These are phyloP conservation scores for Dufourea novaeangliae DNA, from an alignment of 1,140 invertebrate species.

Conservation along the genomic window DNA sequence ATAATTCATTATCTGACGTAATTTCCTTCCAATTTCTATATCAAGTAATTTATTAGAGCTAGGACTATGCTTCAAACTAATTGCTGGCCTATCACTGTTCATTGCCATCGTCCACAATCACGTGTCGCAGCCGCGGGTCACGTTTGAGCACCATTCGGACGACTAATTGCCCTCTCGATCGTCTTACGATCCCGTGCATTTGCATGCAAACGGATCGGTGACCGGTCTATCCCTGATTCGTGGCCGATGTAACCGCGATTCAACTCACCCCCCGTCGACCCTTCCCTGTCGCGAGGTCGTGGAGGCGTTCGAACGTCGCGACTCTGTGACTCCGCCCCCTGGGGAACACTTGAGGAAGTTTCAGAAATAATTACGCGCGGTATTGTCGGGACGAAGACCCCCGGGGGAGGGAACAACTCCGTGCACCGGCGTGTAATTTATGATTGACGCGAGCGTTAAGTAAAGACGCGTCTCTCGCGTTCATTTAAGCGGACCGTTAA, in stretches of 20 bases:
- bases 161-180: slow-evolving; percentile 37
- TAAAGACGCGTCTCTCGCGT: slow-evolving; percentile 21
- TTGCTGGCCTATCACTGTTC: no score
- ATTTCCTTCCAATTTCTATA: no score
- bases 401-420: neutral
- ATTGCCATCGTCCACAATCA: neutral
- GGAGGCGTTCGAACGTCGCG: neutral
- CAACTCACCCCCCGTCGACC: no score
- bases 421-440: slow-evolving; percentile 25
- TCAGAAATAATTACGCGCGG: slow-evolving; percentile 36
- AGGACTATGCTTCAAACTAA: no score
- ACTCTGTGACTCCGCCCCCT: neutral
- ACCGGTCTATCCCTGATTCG: neutral
- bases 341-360: slow-evolving; percentile 31
- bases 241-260: neutral
- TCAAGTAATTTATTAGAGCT: no score
- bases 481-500: slow-evolving; percentile 25
- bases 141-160: slow-evolving; percentile 10
- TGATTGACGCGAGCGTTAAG: slow-evolving; percentile 36
- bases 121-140: slow-evolving; percentile 13
- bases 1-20: no score
- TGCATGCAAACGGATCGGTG: slow-evolving; percentile 15
- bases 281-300: neutral
- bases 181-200: slow-evolving; percentile 33
- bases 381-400: slow-evolving; percentile 23